phyloP scores from a whole-genome alignment of 2,888 invertebrate species.

The Himalopsyche anomala region DNA sequence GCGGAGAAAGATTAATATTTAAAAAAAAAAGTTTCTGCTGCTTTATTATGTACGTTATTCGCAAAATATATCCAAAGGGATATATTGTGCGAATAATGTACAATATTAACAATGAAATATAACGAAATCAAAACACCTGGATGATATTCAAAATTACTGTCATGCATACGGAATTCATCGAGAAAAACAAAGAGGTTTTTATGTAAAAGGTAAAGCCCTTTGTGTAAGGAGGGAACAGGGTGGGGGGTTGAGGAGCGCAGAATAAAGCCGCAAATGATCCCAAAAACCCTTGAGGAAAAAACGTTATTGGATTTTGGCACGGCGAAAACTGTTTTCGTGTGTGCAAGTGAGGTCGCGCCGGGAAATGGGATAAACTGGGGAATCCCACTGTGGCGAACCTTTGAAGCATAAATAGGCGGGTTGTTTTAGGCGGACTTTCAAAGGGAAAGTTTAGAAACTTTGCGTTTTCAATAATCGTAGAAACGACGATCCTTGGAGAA shows the following conservation, averaged over 20 bases:
- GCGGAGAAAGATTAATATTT: too few relatives aligned
- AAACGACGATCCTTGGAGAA: slow-evolving; percentile 37
- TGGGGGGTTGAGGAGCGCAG: slow-evolving; percentile 55
- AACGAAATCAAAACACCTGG: slow-evolving; percentile 38
- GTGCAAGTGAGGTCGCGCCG: slow-evolving; percentile 41
- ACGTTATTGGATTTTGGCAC: slow-evolving; percentile 64
- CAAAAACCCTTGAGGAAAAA: slow-evolving; percentile 63
- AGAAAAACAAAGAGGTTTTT: slow-evolving; percentile 58
- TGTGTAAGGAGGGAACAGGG: slow-evolving; percentile 45
- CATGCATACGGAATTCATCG: slow-evolving; percentile 50
- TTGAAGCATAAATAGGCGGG: slow-evolving; percentile 50
- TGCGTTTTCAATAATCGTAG: slow-evolving; percentile 51
- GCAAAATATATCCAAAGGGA: too few relatives aligned
- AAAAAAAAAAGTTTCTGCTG: too few relatives aligned
- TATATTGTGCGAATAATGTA: not conserved
- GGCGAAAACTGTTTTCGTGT: slow-evolving; percentile 58
- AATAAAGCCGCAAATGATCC: slow-evolving; percentile 65
- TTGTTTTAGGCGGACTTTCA: slow-evolving; percentile 45
- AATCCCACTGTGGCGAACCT: slow-evolving; percentile 45
- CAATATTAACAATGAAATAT: not conserved
- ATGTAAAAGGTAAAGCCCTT: slow-evolving; percentile 53
- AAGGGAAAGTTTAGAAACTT: slow-evolving; percentile 49
- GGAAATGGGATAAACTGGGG: slow-evolving; percentile 45
- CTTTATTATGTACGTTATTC: too few relatives aligned
- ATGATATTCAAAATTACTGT: slow-evolving; percentile 57